Percentiles rank a stretch among this genome's conserved stretches.
phyloP scores from a whole-genome alignment of 1,140 invertebrate species.

The Pogonomyrmex barbatus region DNA sequence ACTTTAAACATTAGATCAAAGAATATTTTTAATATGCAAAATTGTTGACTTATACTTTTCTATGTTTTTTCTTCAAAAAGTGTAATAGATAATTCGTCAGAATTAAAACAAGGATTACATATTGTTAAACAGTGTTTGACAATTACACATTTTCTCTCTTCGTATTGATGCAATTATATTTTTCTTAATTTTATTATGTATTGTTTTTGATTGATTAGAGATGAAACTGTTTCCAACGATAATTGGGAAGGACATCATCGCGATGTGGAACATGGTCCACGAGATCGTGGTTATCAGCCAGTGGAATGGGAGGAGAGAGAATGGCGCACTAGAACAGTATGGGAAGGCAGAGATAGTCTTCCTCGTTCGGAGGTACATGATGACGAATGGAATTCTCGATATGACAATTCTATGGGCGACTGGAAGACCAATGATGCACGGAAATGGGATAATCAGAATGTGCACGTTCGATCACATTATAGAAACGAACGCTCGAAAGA shows the following conservation, averaged over 20 bases:
- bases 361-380: conserved; percentile 83
- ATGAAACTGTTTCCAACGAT: conserved; percentile 79
- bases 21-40: neutral
- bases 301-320: conserved; percentile 85
- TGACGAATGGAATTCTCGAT: conserved; percentile 83
- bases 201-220: conserved; percentile 65
- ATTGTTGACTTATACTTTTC: neutral
- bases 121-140: neutral
- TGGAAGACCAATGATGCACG: conserved; percentile 83
- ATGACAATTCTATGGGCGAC: conserved; percentile 81
- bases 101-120: neutral
- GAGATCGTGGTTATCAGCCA: conserved; percentile 78
- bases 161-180: neutral
- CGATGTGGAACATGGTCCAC: conserved; percentile 79
- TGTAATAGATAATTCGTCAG: neutral
- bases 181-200: neutral
- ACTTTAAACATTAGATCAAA: neutral
- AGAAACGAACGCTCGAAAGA: conserved; percentile 84
- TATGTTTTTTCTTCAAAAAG: neutral
- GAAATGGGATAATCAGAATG: conserved; percentile 84
- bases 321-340: conserved; percentile 81
- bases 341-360: conserved; percentile 83
- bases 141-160: neutral
- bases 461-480: conserved; percentile 81
- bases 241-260: conserved; percentile 83